Evolutionary conservation across 2,113 vertebrate species (phyloP).

Genomic region (Herpailurus yagouaroundi): DNA sequence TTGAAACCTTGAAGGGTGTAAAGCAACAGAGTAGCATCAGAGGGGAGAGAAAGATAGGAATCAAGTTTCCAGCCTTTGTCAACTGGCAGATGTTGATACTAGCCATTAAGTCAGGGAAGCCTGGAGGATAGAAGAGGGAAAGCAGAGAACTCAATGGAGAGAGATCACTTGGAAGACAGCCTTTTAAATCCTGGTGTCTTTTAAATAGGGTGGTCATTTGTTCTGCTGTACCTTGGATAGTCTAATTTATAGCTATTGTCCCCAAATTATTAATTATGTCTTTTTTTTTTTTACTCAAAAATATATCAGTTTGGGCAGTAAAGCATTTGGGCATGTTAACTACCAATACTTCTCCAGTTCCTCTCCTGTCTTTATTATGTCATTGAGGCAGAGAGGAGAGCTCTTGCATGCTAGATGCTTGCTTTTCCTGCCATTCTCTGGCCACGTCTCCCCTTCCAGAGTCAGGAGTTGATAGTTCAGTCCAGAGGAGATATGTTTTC

Average conservation of each 20-base stretch:
- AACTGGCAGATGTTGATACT: background rate
- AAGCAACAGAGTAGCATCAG: background rate
- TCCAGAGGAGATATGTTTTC: background rate
- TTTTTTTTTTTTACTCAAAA: conserved; percentile 2
- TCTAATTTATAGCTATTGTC: background rate
- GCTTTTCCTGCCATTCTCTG: background rate
- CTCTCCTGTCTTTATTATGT: background rate
- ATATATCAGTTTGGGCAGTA: background rate
- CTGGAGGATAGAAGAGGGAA: background rate
- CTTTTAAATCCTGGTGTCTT: background rate
- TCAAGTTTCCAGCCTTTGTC: background rate
- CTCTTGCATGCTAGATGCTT: background rate
- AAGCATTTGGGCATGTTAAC: background rate
- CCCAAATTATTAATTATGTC: background rate
- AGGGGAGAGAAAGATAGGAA: background rate
- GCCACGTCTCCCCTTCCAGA: background rate
- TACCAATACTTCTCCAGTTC: background rate
- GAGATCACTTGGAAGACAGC: background rate
- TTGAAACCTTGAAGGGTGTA: background rate
- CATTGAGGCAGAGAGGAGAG: background rate
- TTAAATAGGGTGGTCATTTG: background rate
- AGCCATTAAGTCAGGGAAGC: background rate
- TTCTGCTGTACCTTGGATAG: background rate
- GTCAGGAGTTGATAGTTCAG: background rate
- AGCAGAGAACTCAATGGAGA: background rate